A percentile compares a stretch with the other conserved stretches of the same genome.
phyloP scores from a whole-genome alignment of 2,888 invertebrate species.

The Plemyria rubiginata region DNA sequence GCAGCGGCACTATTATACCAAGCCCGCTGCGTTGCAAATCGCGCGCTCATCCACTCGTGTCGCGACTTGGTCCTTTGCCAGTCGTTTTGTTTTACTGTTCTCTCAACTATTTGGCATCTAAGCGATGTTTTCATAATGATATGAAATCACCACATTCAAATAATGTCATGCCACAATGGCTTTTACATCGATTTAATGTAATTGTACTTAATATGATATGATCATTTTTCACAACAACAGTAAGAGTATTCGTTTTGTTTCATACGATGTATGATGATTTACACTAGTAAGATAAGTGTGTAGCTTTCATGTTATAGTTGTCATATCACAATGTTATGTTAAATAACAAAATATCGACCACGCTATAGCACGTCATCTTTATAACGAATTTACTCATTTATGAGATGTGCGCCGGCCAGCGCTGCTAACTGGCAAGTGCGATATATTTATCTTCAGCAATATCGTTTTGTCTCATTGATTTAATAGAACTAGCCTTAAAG shows the following conservation, averaged over 20 bases:
- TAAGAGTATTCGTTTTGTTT: conserved; percentile 1
- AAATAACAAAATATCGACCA: not conserved
- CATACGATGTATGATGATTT: not conserved
- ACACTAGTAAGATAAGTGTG: not conserved
- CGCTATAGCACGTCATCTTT: not conserved
- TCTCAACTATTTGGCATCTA: conserved; percentile 79
- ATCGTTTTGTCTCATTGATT: conserved; percentile 2
- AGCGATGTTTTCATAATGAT: conserved; percentile 80
- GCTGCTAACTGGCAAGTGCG: conserved; percentile 8
- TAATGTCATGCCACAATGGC: conserved; percentile 57
- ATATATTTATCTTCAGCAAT: not conserved
- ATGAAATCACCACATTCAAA: conserved; percentile 73
- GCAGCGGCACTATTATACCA: conserved; percentile 43
- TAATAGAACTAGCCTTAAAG: not conserved
- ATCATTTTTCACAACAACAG: conserved; percentile 18
- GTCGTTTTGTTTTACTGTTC: conserved; percentile 78
- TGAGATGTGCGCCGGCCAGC: conserved; percentile 40
- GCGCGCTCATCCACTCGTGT: conserved; percentile 74
- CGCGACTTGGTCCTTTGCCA: conserved; percentile 80
- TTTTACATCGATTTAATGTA: conserved; percentile 25
- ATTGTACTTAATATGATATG: conserved; percentile 26
- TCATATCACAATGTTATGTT: not conserved
- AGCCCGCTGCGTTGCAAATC: conserved; percentile 63
- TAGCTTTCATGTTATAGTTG: not conserved
- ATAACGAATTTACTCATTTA: conserved; percentile 47